A percentile compares a stretch with the other conserved stretches of the same genome.
phyloP scores from a whole-genome alignment of 1,140 invertebrate genomes.

The Colletes latitarsis region DNA sequence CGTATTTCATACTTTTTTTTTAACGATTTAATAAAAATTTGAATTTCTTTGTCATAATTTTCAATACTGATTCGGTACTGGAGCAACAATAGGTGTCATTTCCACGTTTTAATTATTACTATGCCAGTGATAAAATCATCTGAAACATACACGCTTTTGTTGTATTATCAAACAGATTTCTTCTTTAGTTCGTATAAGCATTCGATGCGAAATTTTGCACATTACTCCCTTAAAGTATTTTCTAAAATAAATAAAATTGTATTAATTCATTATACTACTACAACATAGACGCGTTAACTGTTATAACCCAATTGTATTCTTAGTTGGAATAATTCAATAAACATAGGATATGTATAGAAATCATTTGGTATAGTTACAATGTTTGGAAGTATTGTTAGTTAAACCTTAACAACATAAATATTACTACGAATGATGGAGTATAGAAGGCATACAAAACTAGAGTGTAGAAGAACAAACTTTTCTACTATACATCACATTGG shows the following conservation, averaged over 20 bases:
- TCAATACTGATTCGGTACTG: slow-evolving; percentile 42
- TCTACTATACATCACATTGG: slow-evolving; percentile 37
- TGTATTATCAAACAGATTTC: slow-evolving; percentile 16
- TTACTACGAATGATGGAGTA: slow-evolving; percentile 39
- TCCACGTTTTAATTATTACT: slow-evolving; percentile 48
- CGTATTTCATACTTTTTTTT: neutral
- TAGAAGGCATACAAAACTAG: slow-evolving; percentile 42
- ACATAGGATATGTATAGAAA: slow-evolving; percentile 50
- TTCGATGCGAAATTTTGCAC: slow-evolving; percentile 38
- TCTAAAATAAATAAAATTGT: slow-evolving; percentile 41
- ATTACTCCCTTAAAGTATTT: slow-evolving; percentile 30
- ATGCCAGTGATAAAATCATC: slow-evolving; percentile 32
- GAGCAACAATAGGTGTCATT: slow-evolving; percentile 49
- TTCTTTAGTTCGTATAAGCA: slow-evolving; percentile 24
- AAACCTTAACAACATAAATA: slow-evolving; percentile 37
- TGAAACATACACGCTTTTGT: slow-evolving; percentile 42
- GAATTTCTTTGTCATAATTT: slow-evolving; percentile 19
- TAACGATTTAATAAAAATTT: slow-evolving; percentile 21
- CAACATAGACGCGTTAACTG: slow-evolving; percentile 19
- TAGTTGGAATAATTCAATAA: slow-evolving; percentile 22
- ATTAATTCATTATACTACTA: slow-evolving; percentile 32
- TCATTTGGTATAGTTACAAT: slow-evolving; percentile 51
- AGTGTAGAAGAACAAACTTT: slow-evolving; percentile 28
- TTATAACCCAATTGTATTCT: slow-evolving; percentile 21
- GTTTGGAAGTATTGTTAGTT: slow-evolving; percentile 44